These are phyloP conservation scores for Misgurnus anguillicaudatus DNA, from an alignment of 2,113 vertebrate genomes.

Conservation along the genomic window DNA sequence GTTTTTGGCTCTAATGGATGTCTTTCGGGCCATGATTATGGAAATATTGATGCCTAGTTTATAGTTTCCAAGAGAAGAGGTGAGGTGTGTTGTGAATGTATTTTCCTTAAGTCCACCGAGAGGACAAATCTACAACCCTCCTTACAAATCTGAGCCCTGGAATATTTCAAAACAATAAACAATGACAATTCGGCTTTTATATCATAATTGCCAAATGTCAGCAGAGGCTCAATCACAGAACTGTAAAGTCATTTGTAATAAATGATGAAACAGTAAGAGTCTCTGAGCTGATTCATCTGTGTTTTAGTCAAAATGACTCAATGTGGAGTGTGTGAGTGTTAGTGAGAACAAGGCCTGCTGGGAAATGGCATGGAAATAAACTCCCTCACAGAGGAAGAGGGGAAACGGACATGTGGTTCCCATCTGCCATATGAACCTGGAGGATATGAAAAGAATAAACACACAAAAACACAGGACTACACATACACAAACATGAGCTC, in stretches of 20 bases:
- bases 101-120: background rate
- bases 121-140: background rate
- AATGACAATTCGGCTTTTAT: background rate
- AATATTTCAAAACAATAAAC: background rate
- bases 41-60: background rate
- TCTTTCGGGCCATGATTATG: background rate
- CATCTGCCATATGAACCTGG: conserved; percentile 55
- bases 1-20: background rate
- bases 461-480: conserved; percentile 24
- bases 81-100: background rate
- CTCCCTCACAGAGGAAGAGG: conserved; percentile 29
- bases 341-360: conserved; percentile 40
- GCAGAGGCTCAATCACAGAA: conserved; percentile 9
- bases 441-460: conserved; percentile 45
- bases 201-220: background rate
- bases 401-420: conserved; percentile 50
- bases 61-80: background rate
- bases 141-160: background rate
- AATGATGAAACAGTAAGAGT: conserved; percentile 35
- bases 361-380: conserved; percentile 44
- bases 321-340: conserved; percentile 9
- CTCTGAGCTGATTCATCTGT: conserved; percentile 29
- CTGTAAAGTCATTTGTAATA: conserved; percentile 6
- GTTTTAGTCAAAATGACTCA: conserved; percentile 42
- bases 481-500: conserved; percentile 13